phyloP scores from a whole-genome alignment of 2,888 invertebrate species.

The Philhelius pedissequus region DNA sequence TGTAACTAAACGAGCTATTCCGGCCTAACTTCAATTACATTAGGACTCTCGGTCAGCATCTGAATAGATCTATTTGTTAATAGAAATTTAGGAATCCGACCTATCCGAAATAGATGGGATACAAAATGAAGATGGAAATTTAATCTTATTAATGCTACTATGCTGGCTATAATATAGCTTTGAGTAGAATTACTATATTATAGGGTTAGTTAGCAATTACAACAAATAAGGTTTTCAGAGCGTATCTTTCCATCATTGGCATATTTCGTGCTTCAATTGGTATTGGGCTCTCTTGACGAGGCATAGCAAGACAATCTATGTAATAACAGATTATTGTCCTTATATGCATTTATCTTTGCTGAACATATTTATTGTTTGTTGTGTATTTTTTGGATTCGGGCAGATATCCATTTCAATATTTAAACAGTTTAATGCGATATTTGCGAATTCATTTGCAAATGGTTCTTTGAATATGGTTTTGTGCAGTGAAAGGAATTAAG shows the following conservation, averaged over 20 bases:
- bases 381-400: neutral
- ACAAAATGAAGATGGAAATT: constrained; percentile 42
- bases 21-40: constrained; percentile 42
- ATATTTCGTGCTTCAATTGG: constrained; percentile 23
- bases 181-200: constrained; percentile 3
- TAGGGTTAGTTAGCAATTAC: constrained; percentile 8
- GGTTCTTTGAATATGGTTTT: neutral
- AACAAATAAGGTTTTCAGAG: neutral
- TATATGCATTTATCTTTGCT: neutral
- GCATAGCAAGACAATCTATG: constrained; percentile 3
- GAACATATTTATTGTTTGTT: too few species aligned
- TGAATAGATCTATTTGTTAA: constrained; percentile 35
- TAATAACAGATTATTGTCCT: constrained; percentile 17
- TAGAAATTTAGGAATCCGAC: constrained; percentile 44
- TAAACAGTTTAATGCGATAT: constrained; percentile 8
- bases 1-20: neutral
- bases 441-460: neutral
- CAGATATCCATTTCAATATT: constrained; percentile 1
- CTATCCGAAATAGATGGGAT: constrained; percentile 20
- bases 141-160: constrained; percentile 59
- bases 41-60: constrained; percentile 10
- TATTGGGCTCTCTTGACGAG: neutral
- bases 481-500: neutral
- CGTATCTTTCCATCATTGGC: neutral
- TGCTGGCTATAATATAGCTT: neutral